Evolutionary conservation across 2,113 vertebrate genomes (phyloP).

Genomic region (Percopsis transmontana): DNA sequence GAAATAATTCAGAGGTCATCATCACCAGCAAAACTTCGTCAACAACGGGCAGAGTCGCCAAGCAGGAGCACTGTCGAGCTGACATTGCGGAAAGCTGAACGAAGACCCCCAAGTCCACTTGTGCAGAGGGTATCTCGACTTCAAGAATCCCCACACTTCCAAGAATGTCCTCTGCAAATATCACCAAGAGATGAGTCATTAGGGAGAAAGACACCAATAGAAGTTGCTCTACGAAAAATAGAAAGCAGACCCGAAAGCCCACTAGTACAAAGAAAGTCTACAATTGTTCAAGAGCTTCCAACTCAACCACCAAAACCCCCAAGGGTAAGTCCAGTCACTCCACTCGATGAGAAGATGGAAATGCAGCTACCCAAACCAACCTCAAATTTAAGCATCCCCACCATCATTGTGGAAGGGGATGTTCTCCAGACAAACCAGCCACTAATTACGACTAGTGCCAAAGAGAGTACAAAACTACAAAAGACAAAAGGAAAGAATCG

Average conservation of each 20-base stretch:
- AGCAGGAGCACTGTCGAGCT: slow-evolving; percentile 67
- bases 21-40: slow-evolving; percentile 60
- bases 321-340: slow-evolving; percentile 39
- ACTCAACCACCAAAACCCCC: slow-evolving; percentile 57
- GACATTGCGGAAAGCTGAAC: slow-evolving; percentile 72
- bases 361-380: slow-evolving; percentile 45
- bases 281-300: slow-evolving; percentile 53
- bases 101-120: slow-evolving; percentile 75
- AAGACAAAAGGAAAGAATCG: slow-evolving; percentile 87
- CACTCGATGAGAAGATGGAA: slow-evolving; percentile 72
- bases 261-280: slow-evolving; percentile 64
- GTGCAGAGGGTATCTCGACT: slow-evolving; percentile 72
- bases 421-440: slow-evolving; percentile 66
- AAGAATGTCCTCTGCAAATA: slow-evolving; percentile 41
- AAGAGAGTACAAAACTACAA: slow-evolving; percentile 75
- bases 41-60: slow-evolving; percentile 64
- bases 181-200: slow-evolving; percentile 53
- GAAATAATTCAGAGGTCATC: slow-evolving; percentile 71
- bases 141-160: slow-evolving; percentile 62
- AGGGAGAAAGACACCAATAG: slow-evolving; percentile 68
- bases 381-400: slow-evolving; percentile 66
- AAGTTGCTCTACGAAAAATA: slow-evolving; percentile 65
- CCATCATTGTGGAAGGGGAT: slow-evolving; percentile 74
- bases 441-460: slow-evolving; percentile 62
- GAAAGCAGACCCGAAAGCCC: slow-evolving; percentile 78